Evolutionary conservation across 2,888 invertebrate genomes (phyloP).

Genomic region (Caradrina kadenii): DNA sequence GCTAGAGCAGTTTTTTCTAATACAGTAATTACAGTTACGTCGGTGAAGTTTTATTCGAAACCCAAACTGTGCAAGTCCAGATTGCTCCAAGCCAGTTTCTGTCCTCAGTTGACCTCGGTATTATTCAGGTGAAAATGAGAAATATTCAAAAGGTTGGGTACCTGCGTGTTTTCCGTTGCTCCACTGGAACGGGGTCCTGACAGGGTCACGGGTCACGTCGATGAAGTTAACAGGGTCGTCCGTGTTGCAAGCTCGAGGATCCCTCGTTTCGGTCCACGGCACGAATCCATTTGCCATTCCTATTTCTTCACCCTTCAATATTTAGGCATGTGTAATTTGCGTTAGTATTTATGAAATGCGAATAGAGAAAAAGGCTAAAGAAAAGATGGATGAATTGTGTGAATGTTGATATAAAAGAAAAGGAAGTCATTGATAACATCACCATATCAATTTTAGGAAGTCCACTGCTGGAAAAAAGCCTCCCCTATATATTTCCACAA

Average conservation of each 20-base stretch:
- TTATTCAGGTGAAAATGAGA: constrained; percentile 63
- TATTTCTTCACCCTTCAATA: constrained; percentile 93
- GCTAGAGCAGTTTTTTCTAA: too few species aligned
- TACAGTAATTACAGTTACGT: too few species aligned
- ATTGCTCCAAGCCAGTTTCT: constrained; percentile 1
- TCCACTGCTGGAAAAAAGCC: too few species aligned
- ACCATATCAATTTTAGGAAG: too few species aligned
- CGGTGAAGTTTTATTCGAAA: too few species aligned
- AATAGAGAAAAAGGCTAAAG: too few species aligned
- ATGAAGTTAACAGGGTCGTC: constrained; percentile 91
- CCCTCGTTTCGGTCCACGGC: constrained; percentile 89
- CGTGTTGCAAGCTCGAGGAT: constrained; percentile 89
- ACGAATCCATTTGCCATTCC: constrained; percentile 92
- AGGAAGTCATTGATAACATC: too few species aligned
- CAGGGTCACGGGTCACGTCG: constrained; percentile 92
- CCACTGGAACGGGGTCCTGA: constrained; percentile 96
- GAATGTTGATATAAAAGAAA: too few species aligned
- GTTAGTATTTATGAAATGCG: constrained; percentile 26
- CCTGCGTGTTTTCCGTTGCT: constrained; percentile 91
- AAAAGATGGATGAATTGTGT: too few species aligned
- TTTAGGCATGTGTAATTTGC: constrained; percentile 33
- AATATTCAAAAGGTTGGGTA: constrained; percentile 71
- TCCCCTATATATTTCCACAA: too few species aligned
- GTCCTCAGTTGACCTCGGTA: constrained; percentile 12
- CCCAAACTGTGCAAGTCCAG: too few species aligned